phyloP scores from a whole-genome alignment of 2,888 invertebrate genomes.

The Chironomus tentans region DNA sequence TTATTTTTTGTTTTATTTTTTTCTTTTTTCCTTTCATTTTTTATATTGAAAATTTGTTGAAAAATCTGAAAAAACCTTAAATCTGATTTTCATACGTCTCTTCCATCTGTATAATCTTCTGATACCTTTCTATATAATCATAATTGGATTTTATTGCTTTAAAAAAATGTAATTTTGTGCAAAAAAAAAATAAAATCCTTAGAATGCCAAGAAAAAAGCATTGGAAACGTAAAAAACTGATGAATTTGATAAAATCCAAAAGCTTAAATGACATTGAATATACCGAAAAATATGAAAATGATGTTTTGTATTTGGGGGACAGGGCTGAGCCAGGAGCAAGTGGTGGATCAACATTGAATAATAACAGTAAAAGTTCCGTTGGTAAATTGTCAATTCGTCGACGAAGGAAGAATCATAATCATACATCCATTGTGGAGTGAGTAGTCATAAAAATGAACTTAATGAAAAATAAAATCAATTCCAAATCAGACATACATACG shows the following conservation, averaged over 20 bases:
- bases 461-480: neutral
- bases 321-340: constrained; percentile 32
- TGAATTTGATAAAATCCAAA: neutral
- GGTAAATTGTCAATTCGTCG: constrained; percentile 32
- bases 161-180: neutral
- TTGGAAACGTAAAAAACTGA: constrained; percentile 1
- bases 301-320: constrained; percentile 27
- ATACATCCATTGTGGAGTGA: constrained; percentile 30
- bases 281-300: constrained; percentile 1
- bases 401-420: constrained; percentile 31
- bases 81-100: no score
- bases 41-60: no score
- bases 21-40: no score
- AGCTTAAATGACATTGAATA: neutral
- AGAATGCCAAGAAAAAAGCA: constrained; percentile 15
- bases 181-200: neutral
- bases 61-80: no score
- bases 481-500: neutral
- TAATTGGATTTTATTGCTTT: no score
- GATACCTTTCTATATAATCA: no score
- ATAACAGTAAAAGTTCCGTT: constrained; percentile 28
- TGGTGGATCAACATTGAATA: constrained; percentile 27
- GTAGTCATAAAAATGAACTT: constrained; percentile 27
- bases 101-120: no score
- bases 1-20: no score